Percentiles rank a stretch among this genome's conserved stretches.
phyloP scores from a whole-genome alignment of 2,888 invertebrate species.

The Mycogona germanica region DNA sequence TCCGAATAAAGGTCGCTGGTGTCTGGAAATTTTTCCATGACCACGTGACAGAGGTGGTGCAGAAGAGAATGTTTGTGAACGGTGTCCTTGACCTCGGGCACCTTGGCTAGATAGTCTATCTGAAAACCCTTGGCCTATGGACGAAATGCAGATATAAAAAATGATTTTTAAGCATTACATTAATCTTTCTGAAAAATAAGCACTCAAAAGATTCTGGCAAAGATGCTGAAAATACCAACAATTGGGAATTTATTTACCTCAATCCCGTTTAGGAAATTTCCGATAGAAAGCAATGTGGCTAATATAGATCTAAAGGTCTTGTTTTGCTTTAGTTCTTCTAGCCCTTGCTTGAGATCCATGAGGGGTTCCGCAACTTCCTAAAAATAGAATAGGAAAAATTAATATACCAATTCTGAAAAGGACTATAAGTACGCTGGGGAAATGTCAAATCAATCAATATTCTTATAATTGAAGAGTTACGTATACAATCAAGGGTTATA shows the following conservation, averaged over 20 bases:
- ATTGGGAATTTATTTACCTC: constrained; percentile 35
- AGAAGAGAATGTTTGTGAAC: constrained; percentile 97
- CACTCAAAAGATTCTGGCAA: no score
- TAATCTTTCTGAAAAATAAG: not conserved
- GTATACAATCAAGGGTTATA: not conserved
- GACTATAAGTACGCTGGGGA: no score
- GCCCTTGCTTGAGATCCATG: constrained; percentile 96
- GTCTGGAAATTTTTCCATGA: constrained; percentile 91
- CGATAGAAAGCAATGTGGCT: constrained; percentile 84
- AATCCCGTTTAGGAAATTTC: constrained; percentile 89
- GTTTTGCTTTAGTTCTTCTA: constrained; percentile 79
- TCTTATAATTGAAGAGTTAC: no score
- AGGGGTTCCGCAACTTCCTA: constrained; percentile 97
- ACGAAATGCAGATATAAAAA: not conserved
- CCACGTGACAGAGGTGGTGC: constrained; percentile 94
- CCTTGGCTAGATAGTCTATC: constrained; percentile 92
- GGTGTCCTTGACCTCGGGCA: constrained; percentile 97
- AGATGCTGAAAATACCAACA: not conserved
- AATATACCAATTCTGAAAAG: no score
- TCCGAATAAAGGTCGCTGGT: constrained; percentile 93
- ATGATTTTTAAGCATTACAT: not conserved
- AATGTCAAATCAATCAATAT: no score
- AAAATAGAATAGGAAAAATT: not conserved
- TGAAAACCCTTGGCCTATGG: constrained; percentile 82
- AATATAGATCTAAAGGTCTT: constrained; percentile 92